Evolutionary conservation across 2,797 vertebrate genomes (phyloP).

Genomic region (Caiman crocodilus): DNA sequence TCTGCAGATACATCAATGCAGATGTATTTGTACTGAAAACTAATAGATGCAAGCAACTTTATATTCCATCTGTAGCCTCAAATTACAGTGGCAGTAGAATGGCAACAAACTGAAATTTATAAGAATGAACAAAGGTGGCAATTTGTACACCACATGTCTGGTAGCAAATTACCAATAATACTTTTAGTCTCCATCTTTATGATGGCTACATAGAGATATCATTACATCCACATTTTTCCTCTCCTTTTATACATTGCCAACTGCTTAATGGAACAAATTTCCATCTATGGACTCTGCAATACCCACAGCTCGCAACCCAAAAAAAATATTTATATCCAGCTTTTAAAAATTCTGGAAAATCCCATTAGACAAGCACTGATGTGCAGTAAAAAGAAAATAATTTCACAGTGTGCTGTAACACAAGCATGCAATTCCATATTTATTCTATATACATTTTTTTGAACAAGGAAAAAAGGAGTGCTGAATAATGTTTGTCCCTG

Average conservation of each 20-base stretch:
- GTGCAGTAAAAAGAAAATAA: not conserved
- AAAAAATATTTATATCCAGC: not conserved
- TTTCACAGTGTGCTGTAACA: rapidly evolving
- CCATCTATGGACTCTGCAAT: not conserved
- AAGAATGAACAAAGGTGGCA: not conserved
- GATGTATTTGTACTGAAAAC: conserved; percentile 2
- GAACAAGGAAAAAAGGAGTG: not conserved
- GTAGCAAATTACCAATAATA: conserved; percentile 26
- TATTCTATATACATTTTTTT: not conserved
- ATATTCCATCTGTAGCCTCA: not conserved
- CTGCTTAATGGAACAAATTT: not conserved
- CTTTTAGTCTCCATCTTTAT: not conserved
- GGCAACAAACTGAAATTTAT: conserved; percentile 22
- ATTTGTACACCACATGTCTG: conserved; percentile 17
- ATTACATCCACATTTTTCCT: not conserved
- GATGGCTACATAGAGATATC: not conserved
- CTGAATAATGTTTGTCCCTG: not conserved
- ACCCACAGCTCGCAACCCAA: not conserved
- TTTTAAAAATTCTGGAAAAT: not conserved
- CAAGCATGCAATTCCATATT: not conserved
- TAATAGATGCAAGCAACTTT: not conserved
- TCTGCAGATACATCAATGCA: rapidly evolving
- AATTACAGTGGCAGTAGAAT: not conserved
- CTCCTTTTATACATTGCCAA: not conserved
- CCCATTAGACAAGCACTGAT: not conserved